These are phyloP conservation scores for Clarias batrachus DNA, from an alignment of 2,113 vertebrate species.

Conservation along the genomic window DNA sequence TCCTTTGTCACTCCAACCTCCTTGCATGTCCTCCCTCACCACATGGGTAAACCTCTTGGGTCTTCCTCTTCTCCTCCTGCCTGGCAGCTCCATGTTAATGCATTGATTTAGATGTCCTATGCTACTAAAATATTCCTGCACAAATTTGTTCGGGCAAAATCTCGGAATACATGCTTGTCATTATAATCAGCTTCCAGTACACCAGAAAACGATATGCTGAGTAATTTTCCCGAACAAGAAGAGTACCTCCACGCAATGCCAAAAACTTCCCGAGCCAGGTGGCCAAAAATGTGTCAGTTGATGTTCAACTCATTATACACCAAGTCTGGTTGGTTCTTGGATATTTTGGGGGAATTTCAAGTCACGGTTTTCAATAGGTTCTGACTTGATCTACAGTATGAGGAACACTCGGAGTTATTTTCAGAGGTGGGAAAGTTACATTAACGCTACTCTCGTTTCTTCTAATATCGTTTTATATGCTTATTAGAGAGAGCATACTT, in stretches of 20 bases:
- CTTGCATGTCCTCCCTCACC: no score
- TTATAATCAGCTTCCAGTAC: background rate
- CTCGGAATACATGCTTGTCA: background rate
- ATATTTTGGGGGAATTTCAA: slow-evolving; percentile 27
- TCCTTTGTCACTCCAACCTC: no score
- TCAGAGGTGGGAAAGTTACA: background rate
- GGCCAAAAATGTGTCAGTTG: slow-evolving; percentile 7
- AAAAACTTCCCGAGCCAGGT: background rate
- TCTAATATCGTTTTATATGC: background rate
- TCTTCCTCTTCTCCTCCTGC: no score
- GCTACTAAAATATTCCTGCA: background rate
- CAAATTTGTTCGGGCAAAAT: background rate
- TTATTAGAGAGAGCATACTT: background rate
- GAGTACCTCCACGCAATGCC: background rate
- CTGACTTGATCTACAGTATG: background rate
- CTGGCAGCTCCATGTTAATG: background rate
- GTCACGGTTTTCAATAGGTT: background rate
- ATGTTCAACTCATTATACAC: background rate
- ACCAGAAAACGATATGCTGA: background rate
- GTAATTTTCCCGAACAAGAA: background rate
- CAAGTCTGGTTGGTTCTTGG: background rate
- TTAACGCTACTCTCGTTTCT: background rate
- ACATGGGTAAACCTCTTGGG: no score
- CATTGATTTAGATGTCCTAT: background rate
- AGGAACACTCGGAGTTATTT: background rate